Conservation (phyloP, 2,797 vertebrate genomes). For the Lepilemur ruficaudatus region DNA sequence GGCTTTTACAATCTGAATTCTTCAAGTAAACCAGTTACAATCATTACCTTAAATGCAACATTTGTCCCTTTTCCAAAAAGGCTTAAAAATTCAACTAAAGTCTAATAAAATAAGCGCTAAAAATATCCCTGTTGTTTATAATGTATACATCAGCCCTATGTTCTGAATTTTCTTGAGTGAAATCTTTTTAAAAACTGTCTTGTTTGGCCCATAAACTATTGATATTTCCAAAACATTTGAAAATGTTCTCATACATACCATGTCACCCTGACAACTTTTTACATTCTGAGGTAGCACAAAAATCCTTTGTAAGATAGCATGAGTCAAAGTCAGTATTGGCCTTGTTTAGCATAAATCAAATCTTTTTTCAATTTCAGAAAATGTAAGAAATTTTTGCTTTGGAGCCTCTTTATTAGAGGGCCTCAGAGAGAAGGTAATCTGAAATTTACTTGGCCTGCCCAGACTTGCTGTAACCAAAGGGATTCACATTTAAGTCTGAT, state of each 20-base stretch:
- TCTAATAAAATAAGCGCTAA: not conserved
- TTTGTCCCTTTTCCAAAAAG: not conserved
- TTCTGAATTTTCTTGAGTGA: slow-evolving; percentile 38
- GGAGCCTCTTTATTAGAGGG: not conserved
- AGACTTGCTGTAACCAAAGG: not conserved
- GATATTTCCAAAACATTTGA: slow-evolving; percentile 14
- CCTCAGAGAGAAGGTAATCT: not conserved
- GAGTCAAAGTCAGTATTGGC: not conserved
- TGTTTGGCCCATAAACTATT: not conserved
- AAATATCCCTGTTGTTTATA: not conserved
- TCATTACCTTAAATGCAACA: not conserved
- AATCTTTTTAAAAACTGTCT: slow-evolving; percentile 15
- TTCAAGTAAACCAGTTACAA: slow-evolving; percentile 2
- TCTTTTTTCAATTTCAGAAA: slow-evolving; percentile 38
- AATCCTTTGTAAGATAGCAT: slow-evolving; percentile 2
- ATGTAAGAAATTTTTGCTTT: slow-evolving; percentile 34
- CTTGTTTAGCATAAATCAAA: slow-evolving; percentile 49
- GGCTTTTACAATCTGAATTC: not conserved
- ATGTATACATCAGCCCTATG: not conserved
- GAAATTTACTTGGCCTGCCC: not conserved
- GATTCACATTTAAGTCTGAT: not conserved
- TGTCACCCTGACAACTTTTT: slow-evolving; percentile 17
- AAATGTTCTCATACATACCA: not conserved
- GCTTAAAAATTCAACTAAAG: slow-evolving; percentile 5
- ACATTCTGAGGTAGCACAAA: not conserved